Evolutionary conservation across 2,797 vertebrate species (phyloP), one percentile per base, ranked within the genome.

Genomic region (Fratercula arctica): DNA sequence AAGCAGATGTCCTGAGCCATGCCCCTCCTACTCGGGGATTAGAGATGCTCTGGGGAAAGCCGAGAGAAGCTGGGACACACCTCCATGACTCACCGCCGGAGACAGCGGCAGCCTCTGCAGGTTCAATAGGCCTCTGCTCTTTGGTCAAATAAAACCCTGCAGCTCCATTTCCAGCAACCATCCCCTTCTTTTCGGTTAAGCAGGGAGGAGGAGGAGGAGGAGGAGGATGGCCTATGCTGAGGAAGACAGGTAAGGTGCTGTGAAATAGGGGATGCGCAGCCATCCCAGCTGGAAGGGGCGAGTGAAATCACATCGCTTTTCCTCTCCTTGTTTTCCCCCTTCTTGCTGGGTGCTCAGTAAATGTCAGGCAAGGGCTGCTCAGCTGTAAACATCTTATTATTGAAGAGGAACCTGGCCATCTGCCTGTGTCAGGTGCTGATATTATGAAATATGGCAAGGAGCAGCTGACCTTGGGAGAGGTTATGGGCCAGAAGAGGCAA

Each of bases 221-320:
- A 78, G 95, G 75, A 88, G 85, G 90, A 96, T 97, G 96, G 95
- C 96, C 81, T 92, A 57, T 96, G 92, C 96, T 75, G 96, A 95
- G 87, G 96, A 97, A 57, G 93, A 96, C 78, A 96, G 96, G 96
- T 96, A 96, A 96, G 96, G 75, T 37, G 60, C 77, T 89, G 92
- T 90, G 88, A 77, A 91, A 45, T 1, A 83, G 82, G 79, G 95
- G 85, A 13, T 68, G 87, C 25, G 10, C 8, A 35, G 54, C 14
- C 8, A 3, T 67, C 67, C 37, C 24, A 51, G 68, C 43, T 93
- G 83, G 70, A 95, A 82, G 77, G 93, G 91, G 35, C 29, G 37
- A 24, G 63, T 1, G 5, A 50, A 79, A 89, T 46, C 21, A 35
- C 60, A 35, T 85, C 1, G 10, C 64, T 89, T 85, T 66, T 87